Conservation (phyloP, 2,888 invertebrate genomes). For the Stictocephala bisonia region DNA sequence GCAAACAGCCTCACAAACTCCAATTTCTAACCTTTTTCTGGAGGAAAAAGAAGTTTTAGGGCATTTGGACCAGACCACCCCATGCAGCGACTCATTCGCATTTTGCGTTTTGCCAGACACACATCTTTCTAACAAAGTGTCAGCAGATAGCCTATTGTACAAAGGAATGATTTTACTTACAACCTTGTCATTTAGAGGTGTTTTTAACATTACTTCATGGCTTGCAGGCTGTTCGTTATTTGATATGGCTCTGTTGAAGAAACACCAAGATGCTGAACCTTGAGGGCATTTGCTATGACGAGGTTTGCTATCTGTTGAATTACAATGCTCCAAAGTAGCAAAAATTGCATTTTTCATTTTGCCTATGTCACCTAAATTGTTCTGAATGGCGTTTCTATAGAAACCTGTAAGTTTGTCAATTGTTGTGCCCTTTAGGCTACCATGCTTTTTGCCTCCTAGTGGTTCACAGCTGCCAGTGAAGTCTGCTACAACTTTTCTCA, state of each 20-base stretch:
- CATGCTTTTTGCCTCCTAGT: conserved; percentile 2
- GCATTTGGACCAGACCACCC: too few species aligned
- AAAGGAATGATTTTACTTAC: too few species aligned
- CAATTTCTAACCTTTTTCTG: too few species aligned
- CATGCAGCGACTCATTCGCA: too few species aligned
- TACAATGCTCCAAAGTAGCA: not conserved
- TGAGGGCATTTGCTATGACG: not conserved
- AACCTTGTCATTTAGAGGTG: not conserved
- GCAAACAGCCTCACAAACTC: too few species aligned
- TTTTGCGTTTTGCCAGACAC: too few species aligned
- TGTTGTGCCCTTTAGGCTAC: not conserved
- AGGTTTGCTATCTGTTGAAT: not conserved
- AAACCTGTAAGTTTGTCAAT: not conserved
- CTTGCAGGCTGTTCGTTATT: not conserved
- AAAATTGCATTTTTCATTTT: not conserved
- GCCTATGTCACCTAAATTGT: conserved; percentile 2
- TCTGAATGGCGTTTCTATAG: conserved; percentile 13
- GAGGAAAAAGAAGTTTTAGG: too few species aligned
- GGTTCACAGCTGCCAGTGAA: conserved; percentile 5
- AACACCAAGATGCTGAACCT: not conserved
- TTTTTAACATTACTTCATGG: not conserved
- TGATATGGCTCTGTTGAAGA: not conserved
- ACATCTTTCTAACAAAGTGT: too few species aligned
- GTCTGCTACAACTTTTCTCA: not conserved
- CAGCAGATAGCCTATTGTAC: too few species aligned